Percentiles rank a stretch among this genome's conserved stretches.
Evolutionary conservation across 2,113 vertebrate species (phyloP).

Genomic region (Zingel zingel): DNA sequence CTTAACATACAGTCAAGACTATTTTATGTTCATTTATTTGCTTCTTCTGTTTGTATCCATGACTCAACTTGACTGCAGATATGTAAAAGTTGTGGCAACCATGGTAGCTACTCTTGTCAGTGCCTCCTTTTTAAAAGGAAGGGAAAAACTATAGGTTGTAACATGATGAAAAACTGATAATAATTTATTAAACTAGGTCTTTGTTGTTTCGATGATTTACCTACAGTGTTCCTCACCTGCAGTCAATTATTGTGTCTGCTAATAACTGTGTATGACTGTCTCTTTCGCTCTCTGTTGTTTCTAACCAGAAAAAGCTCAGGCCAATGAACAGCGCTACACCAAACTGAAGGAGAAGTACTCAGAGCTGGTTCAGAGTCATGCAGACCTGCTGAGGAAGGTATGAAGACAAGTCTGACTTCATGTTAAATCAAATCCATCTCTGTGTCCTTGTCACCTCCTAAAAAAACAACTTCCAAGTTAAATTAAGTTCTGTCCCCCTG

Average conservation of each 20-base stretch:
- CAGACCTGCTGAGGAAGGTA: constrained; percentile 96
- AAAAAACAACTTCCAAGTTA: not conserved
- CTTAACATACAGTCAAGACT: too few relatives aligned
- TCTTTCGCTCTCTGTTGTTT: not conserved
- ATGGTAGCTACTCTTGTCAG: too few relatives aligned
- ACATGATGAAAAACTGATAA: not conserved
- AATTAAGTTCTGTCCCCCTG: not conserved
- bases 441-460: not conserved
- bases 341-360: constrained; percentile 98
- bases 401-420: not conserved
- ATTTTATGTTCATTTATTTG: too few relatives aligned
- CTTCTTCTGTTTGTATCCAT: too few relatives aligned
- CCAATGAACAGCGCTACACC: constrained; percentile 96
- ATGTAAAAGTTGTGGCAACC: not conserved
- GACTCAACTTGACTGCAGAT: too few relatives aligned
- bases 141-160: not conserved
- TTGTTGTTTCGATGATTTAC: not conserved
- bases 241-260: not conserved
- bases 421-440: not conserved
- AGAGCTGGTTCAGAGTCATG: constrained; percentile 95
- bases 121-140: not conserved
- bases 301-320: constrained; percentile 90
- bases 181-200: not conserved
- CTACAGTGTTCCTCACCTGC: not conserved
- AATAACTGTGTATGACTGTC: not conserved